These are phyloP conservation scores for Leptinotarsa texana DNA, from an alignment of 1,140 invertebrate genomes.

Conservation along the genomic window DNA sequence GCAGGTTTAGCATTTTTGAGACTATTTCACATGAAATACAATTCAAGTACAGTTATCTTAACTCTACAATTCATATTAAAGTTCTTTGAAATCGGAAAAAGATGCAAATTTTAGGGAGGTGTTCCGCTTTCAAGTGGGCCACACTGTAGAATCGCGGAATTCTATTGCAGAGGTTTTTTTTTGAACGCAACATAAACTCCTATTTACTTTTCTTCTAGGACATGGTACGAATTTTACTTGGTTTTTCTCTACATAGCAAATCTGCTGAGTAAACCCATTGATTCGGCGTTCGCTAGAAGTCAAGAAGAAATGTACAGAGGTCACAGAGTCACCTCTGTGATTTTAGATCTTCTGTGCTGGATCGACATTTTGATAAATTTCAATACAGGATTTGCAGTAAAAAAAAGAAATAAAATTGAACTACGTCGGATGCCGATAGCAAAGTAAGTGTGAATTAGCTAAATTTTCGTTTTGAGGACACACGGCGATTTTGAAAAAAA, in stretches of 20 bases:
- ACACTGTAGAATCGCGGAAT: too few species aligned
- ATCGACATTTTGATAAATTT: conserved; percentile 29
- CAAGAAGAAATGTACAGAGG: neutral
- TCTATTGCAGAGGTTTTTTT: too few species aligned
- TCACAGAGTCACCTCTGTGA: neutral
- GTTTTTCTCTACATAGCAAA: neutral
- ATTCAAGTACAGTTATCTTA: too few species aligned
- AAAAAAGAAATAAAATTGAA: conserved; percentile 3
- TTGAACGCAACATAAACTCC: too few species aligned
- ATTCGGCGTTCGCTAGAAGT: neutral
- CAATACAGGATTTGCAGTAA: conserved; percentile 29
- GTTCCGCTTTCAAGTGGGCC: too few species aligned
- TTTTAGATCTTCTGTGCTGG: conserved; percentile 23
- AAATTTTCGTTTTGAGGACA: too few species aligned
- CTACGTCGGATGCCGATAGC: neutral
- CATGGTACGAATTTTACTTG: conserved; percentile 6
- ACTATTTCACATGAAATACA: too few species aligned
- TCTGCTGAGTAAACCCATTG: conserved; percentile 4
- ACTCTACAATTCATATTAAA: too few species aligned
- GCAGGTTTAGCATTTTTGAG: too few species aligned
- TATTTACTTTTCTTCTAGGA: neutral
- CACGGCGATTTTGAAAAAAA: too few species aligned
- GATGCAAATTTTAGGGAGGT: too few species aligned
- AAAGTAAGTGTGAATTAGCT: conserved; percentile 6
- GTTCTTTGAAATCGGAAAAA: too few species aligned